These are phyloP conservation scores for Pachycephus smyrnensis DNA, from an alignment of 2,888 invertebrate genomes.

Conservation along the genomic window DNA sequence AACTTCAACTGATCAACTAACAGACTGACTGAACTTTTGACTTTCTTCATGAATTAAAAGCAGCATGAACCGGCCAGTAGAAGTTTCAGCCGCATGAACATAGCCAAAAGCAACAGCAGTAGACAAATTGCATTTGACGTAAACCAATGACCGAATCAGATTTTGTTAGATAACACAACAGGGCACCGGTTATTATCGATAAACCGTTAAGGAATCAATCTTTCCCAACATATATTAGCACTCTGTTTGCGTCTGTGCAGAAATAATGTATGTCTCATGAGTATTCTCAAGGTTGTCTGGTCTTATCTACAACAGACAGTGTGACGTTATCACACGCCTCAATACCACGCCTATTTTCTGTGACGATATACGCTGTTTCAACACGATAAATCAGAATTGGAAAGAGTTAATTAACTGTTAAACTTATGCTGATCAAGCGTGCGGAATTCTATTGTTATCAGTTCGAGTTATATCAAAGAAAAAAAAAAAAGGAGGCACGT, in stretches of 20 bases:
- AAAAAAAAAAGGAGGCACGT: background rate
- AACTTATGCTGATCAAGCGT: background rate
- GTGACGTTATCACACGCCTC: conserved; percentile 25
- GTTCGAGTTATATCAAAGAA: background rate
- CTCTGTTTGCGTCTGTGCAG: background rate
- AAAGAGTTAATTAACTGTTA: background rate
- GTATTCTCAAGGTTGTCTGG: background rate
- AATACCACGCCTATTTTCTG: background rate
- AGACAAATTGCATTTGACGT: background rate
- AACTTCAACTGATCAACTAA: background rate
- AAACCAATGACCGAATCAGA: background rate
- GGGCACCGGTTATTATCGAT: background rate
- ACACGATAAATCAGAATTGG: background rate
- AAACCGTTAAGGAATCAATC: background rate
- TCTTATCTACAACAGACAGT: conserved; percentile 33
- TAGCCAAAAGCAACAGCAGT: background rate
- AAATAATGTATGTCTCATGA: background rate
- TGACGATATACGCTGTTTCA: background rate
- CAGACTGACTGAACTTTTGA: background rate
- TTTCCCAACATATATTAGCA: background rate
- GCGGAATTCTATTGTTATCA: background rate
- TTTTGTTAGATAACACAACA: background rate
- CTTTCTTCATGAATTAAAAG: background rate
- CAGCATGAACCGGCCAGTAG: background rate
- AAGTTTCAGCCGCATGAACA: background rate